Evolutionary conservation across 2,888 invertebrate genomes (phyloP), one percentile per base, ranked within the genome.

Genomic region (Calameuta pallipes): DNA sequence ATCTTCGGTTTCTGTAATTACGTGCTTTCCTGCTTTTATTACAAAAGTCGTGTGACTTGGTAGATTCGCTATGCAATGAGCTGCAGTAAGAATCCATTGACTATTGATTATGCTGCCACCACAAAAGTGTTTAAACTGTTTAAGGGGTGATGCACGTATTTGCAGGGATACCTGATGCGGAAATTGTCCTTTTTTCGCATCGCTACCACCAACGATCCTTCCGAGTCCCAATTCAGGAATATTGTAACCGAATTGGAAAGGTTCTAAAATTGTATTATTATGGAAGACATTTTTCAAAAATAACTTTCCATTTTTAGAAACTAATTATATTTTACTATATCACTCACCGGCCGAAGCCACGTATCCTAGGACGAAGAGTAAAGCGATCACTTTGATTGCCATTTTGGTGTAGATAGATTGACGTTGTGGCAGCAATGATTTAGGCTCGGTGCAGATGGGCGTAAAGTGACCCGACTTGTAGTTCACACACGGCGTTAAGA

Each of bases 21-120:
- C 92, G 85, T 93, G 93, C 0, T 93, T 93, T 37, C 94, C 94
- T 0, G 93, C 93, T 6, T 93, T 91, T 0, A 93, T 93, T 87
- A 80, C 70, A 41, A 85, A 85, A 11, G 36, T 13, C 56, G 92
- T 90, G 71, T 84, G 85, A 56, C 83, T 79, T 80, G 92, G 91
- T 23, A 89, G 84, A 11, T 85, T 79, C 11, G 82, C 56, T n/a
- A n/a, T n/a, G 80, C 92, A 92, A 76, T 92, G 92, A 6, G 86
- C 92, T 56, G 92, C 92, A 1, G 93, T 93, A 1, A 93, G 1
- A 23, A 93, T 81, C 92, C 92, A 92, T 9, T 89, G 80, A 36
- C 85, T 83, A 81, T 77, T 79, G 71, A 93, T 84, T 76, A 93
- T 90, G 34, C 92, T 87, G n/a, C 92, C 93, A 11, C 92, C 93